Base-by-base conservation (phyloP, 2,797 vertebrate genomes). In the Sebastes melanostomus region DNA sequence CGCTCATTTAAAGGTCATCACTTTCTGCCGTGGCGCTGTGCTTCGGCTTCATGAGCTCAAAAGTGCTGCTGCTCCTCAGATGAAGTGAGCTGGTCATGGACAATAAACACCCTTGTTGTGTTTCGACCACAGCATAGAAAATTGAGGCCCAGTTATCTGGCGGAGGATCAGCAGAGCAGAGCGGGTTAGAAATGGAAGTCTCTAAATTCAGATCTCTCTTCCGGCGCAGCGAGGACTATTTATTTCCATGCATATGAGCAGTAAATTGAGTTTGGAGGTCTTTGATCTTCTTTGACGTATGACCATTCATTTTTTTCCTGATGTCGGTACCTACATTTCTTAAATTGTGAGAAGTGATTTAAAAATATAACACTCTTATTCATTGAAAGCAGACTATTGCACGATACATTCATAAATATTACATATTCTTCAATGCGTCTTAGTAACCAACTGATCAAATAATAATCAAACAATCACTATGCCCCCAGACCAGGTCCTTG, bases 101-200 rank as follows among this genome's bases (percentile, higher is more conserved):
- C 91, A 94, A 94, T 92, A 86, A 82, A 78, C 3, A 42, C 4
- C 87, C 78, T 91, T 90, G 93, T 95, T 92, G 71, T 67, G 60
- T 79, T 75, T 72, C 12, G 24, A 82, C 85, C 38, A 4, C 86
- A 75, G 76, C 77, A 68, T 52, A 67, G 66, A 81, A 86, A 86
- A 88, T 74, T 72, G 75, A 87, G 70, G 83, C 73, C 38, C 54
- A 70, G 68, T 80, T 61, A 91, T 92, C 90, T 90, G 88, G 86
- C 73, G 60, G 72, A 79, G 32, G 54, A 91, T 94, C 90, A 92
- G 79, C 86, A 67, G 80, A 78, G 80, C 70, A 22, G 60, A 77
- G 58, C 24, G 13, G 30, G 52, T 69, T 69, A 70, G 25, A 82
- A 89, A 83, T 82, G 65, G 70, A 89, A 79, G 69, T 84, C 62